Percentiles rank a stretch among this genome's conserved stretches.
These are phyloP conservation scores for Delichon dasypus DNA, from an alignment of 2,797 vertebrate genomes.

Conservation along the genomic window DNA sequence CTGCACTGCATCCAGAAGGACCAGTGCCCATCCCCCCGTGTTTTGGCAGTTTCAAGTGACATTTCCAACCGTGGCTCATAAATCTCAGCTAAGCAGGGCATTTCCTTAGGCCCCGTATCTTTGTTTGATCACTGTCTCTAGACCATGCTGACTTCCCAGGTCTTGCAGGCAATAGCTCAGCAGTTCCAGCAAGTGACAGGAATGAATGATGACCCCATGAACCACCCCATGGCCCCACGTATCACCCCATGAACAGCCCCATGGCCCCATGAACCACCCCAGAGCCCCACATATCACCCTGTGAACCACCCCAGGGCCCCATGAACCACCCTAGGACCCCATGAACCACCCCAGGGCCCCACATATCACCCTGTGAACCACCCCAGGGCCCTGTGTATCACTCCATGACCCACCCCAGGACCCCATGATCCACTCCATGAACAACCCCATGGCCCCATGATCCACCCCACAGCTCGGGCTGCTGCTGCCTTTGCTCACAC, in stretches of 20 bases:
- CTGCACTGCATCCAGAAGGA: background rate
- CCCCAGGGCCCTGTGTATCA: accelerated
- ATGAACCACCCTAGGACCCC: background rate
- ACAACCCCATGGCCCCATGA: background rate
- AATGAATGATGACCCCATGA: accelerated
- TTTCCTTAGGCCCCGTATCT: background rate
- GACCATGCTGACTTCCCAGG: background rate
- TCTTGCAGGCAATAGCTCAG: background rate
- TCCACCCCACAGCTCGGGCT: background rate
- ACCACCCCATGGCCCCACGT: accelerated
- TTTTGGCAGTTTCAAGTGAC: background rate
- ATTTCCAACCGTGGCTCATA: background rate
- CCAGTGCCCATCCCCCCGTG: background rate
- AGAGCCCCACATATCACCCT: background rate
- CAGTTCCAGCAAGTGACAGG: background rate
- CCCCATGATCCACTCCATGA: no score
- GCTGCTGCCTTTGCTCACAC: background rate
- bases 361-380: no score
- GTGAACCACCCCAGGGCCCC: accelerated
- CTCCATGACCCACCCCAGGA: no score
- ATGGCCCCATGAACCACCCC: no score
- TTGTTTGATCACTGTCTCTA: conserved; percentile 6
- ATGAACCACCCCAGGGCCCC: accelerated
- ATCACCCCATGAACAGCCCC: no score
- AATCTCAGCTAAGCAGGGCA: conserved; percentile 42